Evolutionary conservation across 1,140 invertebrate species (phyloP), one percentile per base, ranked within the genome.

Genomic region (Macrocentrus cingulum): DNA sequence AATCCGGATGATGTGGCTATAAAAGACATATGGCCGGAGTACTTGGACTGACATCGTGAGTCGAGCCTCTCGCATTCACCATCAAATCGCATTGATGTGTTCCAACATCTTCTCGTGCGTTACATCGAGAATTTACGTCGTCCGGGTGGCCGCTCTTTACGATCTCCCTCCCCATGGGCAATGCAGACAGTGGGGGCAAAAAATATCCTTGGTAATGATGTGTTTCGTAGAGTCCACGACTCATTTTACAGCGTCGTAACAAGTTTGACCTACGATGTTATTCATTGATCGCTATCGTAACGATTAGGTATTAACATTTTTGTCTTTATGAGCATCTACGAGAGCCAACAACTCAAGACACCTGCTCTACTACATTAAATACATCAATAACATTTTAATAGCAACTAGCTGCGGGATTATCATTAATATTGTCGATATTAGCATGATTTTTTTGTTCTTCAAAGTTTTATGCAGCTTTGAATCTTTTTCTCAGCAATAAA

Each of bases 1-100:
- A 74, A 72, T 71, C 70, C 66, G 69, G 62, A 64, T 71, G 68
- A 72, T 71, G 65, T 61, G 62, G 60, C 72, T 69, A 66, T 74
- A 74, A 74, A 74, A 66, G 63, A 59, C 58, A 34, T 59, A 59
- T 59, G 49, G 49, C n/a, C 13, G 1, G 11, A 9, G 8, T 20
- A 22, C 9, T 22, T 9, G 8, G 18, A 44, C 7, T 44, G 41
- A 19, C 41, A 11, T 44, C 2, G 15, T n/a, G 19, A 19, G 20
- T 46, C 8, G 16, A 7, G 34, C 49, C 9, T 11, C 49, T n/a
- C 15, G 23, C 18, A 42, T 41, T 34, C 44, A 25, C 22, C 20
- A 41, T 42, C 29, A 20, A 36, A 32, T 56, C 54, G 22, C 37
- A 36, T 56, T 22, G 22, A 49, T 49, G 34, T 56, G 18, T 22